These are phyloP conservation scores for Odontesthes bonariensis DNA, from an alignment of 2,113 vertebrate genomes.

Conservation along the genomic window DNA sequence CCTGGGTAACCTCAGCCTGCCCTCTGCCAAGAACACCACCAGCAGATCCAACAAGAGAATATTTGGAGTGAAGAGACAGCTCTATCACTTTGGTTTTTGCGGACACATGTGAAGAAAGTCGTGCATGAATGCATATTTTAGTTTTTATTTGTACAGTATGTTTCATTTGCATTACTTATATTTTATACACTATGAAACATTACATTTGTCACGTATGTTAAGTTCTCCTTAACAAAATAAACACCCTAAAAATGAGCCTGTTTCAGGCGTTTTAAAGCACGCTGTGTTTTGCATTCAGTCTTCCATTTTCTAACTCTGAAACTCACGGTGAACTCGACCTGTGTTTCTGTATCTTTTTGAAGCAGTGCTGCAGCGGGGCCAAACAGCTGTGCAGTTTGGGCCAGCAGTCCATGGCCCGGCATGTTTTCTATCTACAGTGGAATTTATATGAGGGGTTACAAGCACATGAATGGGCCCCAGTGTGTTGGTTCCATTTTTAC, in stretches of 20 bases:
- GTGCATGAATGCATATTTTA: background rate
- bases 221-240: background rate
- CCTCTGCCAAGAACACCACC: constrained; percentile 61
- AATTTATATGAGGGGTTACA: constrained; percentile 79
- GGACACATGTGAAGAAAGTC: constrained; percentile 15
- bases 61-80: constrained; percentile 17
- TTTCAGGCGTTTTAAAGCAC: background rate
- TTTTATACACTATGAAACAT: background rate
- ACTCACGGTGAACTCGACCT: constrained; percentile 6
- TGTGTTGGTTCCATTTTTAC: constrained; percentile 70
- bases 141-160: background rate
- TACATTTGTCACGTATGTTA: background rate
- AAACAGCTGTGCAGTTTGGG: constrained; percentile 69
- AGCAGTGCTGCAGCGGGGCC: constrained; percentile 35
- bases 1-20: constrained; percentile 67
- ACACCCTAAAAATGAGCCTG: background rate
- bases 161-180: background rate
- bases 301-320: background rate
- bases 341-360: constrained; percentile 25
- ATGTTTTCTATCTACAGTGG: constrained; percentile 77
- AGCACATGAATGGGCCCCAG: constrained; percentile 76
- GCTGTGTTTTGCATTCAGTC: background rate
- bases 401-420: constrained; percentile 51
- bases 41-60: constrained; percentile 13
- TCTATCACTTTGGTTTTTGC: constrained; percentile 11